Conservation (phyloP, 2,888 invertebrate genomes). For the Hipparchia semele region DNA sequence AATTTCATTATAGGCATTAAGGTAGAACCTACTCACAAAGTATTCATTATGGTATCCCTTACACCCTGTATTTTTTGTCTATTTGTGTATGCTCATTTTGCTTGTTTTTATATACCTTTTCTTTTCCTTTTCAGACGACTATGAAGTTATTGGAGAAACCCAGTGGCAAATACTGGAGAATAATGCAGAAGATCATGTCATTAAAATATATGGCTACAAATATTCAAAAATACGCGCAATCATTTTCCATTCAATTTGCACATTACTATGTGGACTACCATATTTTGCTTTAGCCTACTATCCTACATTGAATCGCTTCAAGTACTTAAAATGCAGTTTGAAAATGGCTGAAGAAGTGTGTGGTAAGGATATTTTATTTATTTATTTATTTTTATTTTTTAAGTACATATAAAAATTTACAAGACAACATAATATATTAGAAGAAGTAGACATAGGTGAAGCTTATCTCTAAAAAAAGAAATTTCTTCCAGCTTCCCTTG, state of each 20-base stretch:
- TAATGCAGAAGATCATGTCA: slow-evolving; percentile 71
- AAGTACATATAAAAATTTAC: too few species aligned
- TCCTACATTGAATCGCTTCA: slow-evolving; percentile 78
- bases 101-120: slow-evolving; percentile 18
- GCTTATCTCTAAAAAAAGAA: too few species aligned
- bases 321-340: slow-evolving; percentile 82
- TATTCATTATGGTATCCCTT: too few species aligned
- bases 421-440: too few species aligned
- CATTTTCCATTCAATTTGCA: slow-evolving; percentile 77
- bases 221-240: slow-evolving; percentile 68
- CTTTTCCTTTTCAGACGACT: slow-evolving; percentile 69
- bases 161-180: slow-evolving; percentile 80
- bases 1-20: too few species aligned
- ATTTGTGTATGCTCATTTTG: background rate
- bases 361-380: slow-evolving; percentile 63
- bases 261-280: slow-evolving; percentile 81
- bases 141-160: slow-evolving; percentile 81
- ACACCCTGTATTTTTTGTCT: too few species aligned
- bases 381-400: too few species aligned
- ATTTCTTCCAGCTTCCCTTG: too few species aligned
- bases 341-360: slow-evolving; percentile 81
- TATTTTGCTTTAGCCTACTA: slow-evolving; percentile 82
- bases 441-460: too few species aligned
- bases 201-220: slow-evolving; percentile 80
- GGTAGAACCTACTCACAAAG: too few species aligned